Conservation (phyloP, 2,888 invertebrate species). For the Limnephilus lunatus region DNA sequence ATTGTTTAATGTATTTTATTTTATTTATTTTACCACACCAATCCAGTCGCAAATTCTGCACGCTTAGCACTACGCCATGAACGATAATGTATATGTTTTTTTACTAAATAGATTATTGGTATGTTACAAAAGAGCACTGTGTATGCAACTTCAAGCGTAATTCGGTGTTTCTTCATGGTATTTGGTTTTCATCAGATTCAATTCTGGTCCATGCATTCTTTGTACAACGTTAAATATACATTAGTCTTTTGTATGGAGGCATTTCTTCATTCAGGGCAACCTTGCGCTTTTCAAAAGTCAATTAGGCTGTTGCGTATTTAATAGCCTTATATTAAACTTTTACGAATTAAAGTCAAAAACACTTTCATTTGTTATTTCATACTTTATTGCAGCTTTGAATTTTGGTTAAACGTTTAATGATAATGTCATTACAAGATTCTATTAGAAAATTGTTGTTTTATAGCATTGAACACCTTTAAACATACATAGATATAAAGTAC, state of each 20-base stretch:
- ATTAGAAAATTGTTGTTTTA: background rate
- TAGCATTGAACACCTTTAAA: background rate
- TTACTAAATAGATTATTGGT: too few species aligned
- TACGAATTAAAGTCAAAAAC: background rate
- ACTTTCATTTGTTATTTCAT: background rate
- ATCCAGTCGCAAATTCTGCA: background rate
- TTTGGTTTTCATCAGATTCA: background rate
- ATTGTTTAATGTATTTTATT: too few species aligned
- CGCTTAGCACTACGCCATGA: background rate
- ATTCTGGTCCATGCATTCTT: slow-evolving; percentile 5
- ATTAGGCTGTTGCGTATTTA: slow-evolving; percentile 41
- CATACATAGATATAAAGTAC: background rate
- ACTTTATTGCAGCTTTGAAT: background rate
- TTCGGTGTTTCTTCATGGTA: background rate
- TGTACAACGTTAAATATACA: background rate
- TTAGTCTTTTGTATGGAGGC: background rate
- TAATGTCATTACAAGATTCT: background rate
- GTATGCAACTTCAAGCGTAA: background rate
- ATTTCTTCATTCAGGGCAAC: slow-evolving; percentile 41
- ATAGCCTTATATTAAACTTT: slow-evolving; percentile 34
- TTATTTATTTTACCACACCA: too few species aligned
- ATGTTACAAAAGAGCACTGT: background rate
- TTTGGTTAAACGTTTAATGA: background rate
- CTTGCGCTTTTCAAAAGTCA: slow-evolving; percentile 56
- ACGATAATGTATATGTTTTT: background rate